Evolutionary conservation across 1,140 invertebrate genomes (phyloP), one percentile per base, ranked within the genome.

Genomic region (Dreissena rostriformis): DNA sequence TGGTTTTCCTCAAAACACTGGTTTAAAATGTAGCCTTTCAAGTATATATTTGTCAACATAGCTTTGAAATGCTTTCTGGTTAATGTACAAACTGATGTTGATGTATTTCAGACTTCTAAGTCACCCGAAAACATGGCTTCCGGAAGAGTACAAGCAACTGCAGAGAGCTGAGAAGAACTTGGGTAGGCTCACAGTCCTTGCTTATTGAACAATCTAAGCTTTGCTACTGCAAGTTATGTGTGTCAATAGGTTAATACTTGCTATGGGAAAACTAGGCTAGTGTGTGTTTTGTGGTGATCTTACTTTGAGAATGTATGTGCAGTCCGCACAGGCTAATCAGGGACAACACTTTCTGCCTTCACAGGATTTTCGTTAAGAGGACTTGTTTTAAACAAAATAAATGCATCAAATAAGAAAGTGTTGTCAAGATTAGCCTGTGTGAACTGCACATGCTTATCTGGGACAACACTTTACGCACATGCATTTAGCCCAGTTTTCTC

Each of bases 91-190:
- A 11, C 8, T 82, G 8, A 12, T 82, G 66, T 67, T 2, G 11
- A 63, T 65, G 24, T 67, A 28, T 86, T 86, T 49, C 82, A 90
- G 89, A 24, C 80, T 90, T n/a, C 68, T 90, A 19, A 90, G 89
- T 85, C 89, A 89, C 78, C 89, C 89, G 0, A 88, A 85, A 52
- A 86, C 86, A 55, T 90, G 89, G 89, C 71, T 90, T 28, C 89
- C 89, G 8, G 85, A 87, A 14, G 87, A 90, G 68, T 88, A 90
- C 67, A 90, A 81, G 55, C 86, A 83, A 24, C 79, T 90, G 6
- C 86, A 84, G 70, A 55, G 86, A 39, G 89, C 89, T 66, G 88
- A 90, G 72, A 90, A 88, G 75, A 83, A 85, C 29, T 66, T 90
- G 29, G 82, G 89, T 90, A 79, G 51, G 81, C 75, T 22, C 17